Conservation (phyloP, 2,113 vertebrate species). For the Equus quagga region DNA sequence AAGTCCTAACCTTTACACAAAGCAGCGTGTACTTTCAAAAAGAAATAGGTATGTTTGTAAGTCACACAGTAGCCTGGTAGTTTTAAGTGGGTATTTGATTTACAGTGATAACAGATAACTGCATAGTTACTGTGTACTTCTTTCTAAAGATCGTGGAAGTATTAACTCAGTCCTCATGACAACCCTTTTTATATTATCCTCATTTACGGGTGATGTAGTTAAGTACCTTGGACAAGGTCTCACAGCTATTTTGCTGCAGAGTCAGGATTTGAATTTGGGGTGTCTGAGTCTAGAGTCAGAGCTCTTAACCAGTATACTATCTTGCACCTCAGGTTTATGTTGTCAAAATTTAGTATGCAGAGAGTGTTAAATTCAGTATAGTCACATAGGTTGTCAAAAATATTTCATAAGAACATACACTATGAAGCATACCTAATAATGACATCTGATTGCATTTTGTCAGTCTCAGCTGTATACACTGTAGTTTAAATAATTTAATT, state of each 20-base stretch:
- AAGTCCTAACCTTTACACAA: slow-evolving; percentile 14
- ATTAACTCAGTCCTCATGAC: neutral
- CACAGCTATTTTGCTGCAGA: slow-evolving; percentile 18
- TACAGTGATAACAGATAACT: slow-evolving; percentile 32
- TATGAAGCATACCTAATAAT: slow-evolving; percentile 30
- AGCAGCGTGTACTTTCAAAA: slow-evolving; percentile 37
- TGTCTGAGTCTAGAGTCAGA: slow-evolving; percentile 20
- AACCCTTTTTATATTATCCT: neutral
- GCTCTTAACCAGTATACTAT: neutral
- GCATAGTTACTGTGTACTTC: neutral
- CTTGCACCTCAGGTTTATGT: slow-evolving; percentile 9
- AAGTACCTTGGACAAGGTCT: slow-evolving; percentile 40
- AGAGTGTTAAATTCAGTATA: neutral
- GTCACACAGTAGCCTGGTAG: neutral
- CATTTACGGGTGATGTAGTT: slow-evolving; percentile 30
- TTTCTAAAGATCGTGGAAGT: slow-evolving; percentile 45
- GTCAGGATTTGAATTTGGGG: slow-evolving; percentile 7
- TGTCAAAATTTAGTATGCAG: slow-evolving; percentile 42
- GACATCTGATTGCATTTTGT: slow-evolving; percentile 50
- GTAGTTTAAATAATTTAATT: slow-evolving; percentile 54
- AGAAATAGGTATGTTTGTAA: slow-evolving; percentile 17
- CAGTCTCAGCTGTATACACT: neutral
- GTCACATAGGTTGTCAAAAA: neutral
- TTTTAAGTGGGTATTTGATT: slow-evolving; percentile 55
- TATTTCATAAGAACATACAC: slow-evolving; percentile 9